A percentile compares a stretch with the other conserved stretches of the same genome.
Evolutionary conservation across 2,888 invertebrate species (phyloP).

Genomic region (Anthrax anthrax): DNA sequence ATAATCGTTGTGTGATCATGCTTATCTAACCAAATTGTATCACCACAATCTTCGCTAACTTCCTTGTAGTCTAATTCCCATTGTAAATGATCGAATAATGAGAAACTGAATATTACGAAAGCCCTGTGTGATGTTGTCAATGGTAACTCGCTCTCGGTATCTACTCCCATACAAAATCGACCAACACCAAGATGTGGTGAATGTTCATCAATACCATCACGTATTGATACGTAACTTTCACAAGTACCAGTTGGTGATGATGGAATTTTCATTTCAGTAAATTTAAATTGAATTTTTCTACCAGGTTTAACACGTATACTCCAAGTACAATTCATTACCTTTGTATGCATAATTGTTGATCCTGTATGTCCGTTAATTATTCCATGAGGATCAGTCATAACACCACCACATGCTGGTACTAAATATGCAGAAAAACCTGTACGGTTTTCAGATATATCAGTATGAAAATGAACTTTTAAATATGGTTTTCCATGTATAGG

Average conservation of each 20-base stretch:
- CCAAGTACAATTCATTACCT: slow-evolving; percentile 48
- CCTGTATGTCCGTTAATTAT: slow-evolving; percentile 6
- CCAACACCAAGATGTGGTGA: slow-evolving; percentile 62
- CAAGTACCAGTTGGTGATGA: slow-evolving; percentile 25
- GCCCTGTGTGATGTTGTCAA: slow-evolving; percentile 50
- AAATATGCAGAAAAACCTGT: slow-evolving; percentile 54
- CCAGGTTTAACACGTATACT: slow-evolving; percentile 57
- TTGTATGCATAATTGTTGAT: no score
- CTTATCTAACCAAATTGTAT: neutral
- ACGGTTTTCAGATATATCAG: slow-evolving; percentile 43
- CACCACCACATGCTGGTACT: slow-evolving; percentile 53
- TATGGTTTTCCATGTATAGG: slow-evolving; percentile 17
- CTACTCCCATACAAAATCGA: slow-evolving; percentile 45
- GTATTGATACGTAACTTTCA: slow-evolving; percentile 33
- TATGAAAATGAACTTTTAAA: slow-evolving; percentile 51
- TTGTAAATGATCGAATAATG: slow-evolving; percentile 4
- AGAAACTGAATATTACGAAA: slow-evolving; percentile 19
- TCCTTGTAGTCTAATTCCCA: slow-evolving; percentile 23
- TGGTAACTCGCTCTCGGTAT: slow-evolving; percentile 29
- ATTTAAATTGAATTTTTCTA: slow-evolving; percentile 49
- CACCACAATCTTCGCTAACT: slow-evolving; percentile 44
- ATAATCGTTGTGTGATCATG: slow-evolving; percentile 36
- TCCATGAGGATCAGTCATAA: slow-evolving; percentile 43
- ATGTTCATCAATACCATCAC: slow-evolving; percentile 55
- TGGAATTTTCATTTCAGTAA: slow-evolving; percentile 41